Percentiles rank a stretch among this genome's conserved stretches.
These are phyloP conservation scores for Ifrita kowaldi DNA, from an alignment of 2,113 vertebrate species.

Conservation along the genomic window DNA sequence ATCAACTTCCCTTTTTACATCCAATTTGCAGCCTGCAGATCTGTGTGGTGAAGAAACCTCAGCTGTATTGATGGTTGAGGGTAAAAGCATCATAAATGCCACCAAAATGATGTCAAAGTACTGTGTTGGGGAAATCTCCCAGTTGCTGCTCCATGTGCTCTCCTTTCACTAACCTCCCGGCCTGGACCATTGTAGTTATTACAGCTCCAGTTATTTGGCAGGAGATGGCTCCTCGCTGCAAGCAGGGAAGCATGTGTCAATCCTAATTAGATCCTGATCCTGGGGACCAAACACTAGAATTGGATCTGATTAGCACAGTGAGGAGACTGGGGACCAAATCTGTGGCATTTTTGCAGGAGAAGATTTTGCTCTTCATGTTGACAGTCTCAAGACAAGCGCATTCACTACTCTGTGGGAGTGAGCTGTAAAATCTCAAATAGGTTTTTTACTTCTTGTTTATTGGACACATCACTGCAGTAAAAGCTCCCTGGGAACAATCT, in stretches of 20 bases:
- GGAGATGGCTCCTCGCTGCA: neutral
- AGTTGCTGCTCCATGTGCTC: neutral
- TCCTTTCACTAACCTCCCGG: neutral
- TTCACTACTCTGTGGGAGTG: rapidly evolving
- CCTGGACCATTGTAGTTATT: neutral
- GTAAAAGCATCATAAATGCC: neutral
- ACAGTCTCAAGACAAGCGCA: rapidly evolving
- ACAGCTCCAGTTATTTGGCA: neutral
- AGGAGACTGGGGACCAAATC: neutral
- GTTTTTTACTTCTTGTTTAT: neutral
- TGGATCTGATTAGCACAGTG: neutral
- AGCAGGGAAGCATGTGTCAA: neutral
- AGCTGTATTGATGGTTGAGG: neutral
- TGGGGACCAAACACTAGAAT: neutral
- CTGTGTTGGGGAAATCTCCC: neutral
- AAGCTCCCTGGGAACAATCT: neutral
- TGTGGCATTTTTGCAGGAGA: neutral
- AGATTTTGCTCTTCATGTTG: neutral
- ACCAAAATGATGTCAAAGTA: neutral
- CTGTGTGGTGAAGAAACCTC: neutral
- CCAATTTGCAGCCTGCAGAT: neutral
- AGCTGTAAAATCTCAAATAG: neutral
- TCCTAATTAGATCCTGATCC: neutral
- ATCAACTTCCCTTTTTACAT: neutral
- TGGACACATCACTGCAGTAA: neutral